Percentiles rank a stretch among this genome's conserved stretches.
Evolutionary conservation across 2,888 invertebrate species (phyloP).

Genomic region (Dolichopus griseipennis): DNA sequence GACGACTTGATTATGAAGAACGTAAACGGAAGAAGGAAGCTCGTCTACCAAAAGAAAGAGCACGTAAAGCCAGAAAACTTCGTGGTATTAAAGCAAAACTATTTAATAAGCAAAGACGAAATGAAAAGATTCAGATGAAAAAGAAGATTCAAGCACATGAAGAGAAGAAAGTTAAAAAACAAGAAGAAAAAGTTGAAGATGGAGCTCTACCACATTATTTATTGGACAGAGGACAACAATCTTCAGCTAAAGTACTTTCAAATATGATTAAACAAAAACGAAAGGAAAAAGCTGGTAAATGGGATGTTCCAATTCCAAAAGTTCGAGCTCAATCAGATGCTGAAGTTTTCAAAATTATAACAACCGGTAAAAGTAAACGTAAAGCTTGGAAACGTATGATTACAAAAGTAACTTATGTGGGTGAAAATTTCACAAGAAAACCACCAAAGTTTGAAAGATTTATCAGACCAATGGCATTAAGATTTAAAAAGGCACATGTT

Average conservation of each 20-base stretch:
- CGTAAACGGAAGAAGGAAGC: conserved; percentile 92
- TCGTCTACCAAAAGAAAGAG: conserved; percentile 82
- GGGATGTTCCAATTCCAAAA: conserved; percentile 99
- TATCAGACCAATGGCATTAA: conserved; percentile 92
- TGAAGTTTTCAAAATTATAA: conserved; percentile 90
- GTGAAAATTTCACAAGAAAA: conserved; percentile 96
- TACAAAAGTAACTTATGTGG: conserved; percentile 95
- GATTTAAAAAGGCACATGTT: conserved; percentile 96
- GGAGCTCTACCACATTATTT: conserved; percentile 93
- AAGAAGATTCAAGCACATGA: conserved; percentile 97
- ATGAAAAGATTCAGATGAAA: conserved; percentile 99
- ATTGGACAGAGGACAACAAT: conserved; percentile 92
- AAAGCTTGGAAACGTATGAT: conserved; percentile 99
- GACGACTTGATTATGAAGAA: conserved; percentile 96
- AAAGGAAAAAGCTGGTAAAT: conserved; percentile 99
- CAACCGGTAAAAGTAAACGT: conserved; percentile 81
- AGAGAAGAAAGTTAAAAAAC: conserved; percentile 81
- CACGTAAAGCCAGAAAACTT: conserved; percentile 83
- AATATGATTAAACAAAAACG: conserved; percentile 99
- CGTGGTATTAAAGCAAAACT: conserved; percentile 96
- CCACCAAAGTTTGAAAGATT: conserved; percentile 99
- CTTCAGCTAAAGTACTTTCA: conserved; percentile 88
- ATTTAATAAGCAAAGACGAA: conserved; percentile 90
- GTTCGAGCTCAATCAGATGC: conserved; percentile 93
- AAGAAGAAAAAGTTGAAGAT: conserved; percentile 73